These are phyloP conservation scores for Pseudoatta argentina DNA, from an alignment of 1,140 invertebrate species.

Conservation along the genomic window DNA sequence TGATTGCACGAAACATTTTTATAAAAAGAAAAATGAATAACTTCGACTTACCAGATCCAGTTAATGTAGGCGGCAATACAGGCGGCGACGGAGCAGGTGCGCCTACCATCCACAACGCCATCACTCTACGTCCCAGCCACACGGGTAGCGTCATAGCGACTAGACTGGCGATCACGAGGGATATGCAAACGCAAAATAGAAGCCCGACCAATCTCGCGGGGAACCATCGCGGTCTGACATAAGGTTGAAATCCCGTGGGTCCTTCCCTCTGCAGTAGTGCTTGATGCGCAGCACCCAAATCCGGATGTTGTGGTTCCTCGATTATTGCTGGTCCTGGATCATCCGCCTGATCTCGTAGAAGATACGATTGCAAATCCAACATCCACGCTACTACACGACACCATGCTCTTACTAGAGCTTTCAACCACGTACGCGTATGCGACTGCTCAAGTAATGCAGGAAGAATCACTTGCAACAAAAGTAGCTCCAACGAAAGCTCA, in stretches of 20 bases:
- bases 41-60: slow-evolving; percentile 77
- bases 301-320: slow-evolving; percentile 86
- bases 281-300: slow-evolving; percentile 93
- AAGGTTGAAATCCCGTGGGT: slow-evolving; percentile 94
- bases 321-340: slow-evolving; percentile 83
- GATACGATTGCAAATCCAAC: slow-evolving; percentile 95
- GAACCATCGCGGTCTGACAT: slow-evolving; percentile 94
- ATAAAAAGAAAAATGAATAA: not conserved
- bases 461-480: slow-evolving; percentile 98
- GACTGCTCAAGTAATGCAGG: slow-evolving; percentile 98
- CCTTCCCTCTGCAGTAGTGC: slow-evolving; percentile 93
- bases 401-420: slow-evolving; percentile 95
- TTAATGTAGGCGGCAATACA: slow-evolving; percentile 79
- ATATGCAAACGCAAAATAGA: slow-evolving; percentile 93
- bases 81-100: slow-evolving; percentile 85
- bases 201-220: slow-evolving; percentile 92
- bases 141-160: slow-evolving; percentile 95
- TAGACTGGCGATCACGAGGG: slow-evolving; percentile 93
- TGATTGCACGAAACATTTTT: not conserved
- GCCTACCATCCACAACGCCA: slow-evolving; percentile 93
- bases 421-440: slow-evolving; percentile 97
- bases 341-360: slow-evolving; percentile 90
- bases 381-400: slow-evolving; percentile 94
- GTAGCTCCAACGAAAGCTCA: slow-evolving; percentile 97
- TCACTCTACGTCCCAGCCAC: slow-evolving; percentile 94